A percentile compares a stretch with the other conserved stretches of the same genome.
Evolutionary conservation across 2,797 vertebrate species (phyloP).

Genomic region (Calcarius lapponicus): DNA sequence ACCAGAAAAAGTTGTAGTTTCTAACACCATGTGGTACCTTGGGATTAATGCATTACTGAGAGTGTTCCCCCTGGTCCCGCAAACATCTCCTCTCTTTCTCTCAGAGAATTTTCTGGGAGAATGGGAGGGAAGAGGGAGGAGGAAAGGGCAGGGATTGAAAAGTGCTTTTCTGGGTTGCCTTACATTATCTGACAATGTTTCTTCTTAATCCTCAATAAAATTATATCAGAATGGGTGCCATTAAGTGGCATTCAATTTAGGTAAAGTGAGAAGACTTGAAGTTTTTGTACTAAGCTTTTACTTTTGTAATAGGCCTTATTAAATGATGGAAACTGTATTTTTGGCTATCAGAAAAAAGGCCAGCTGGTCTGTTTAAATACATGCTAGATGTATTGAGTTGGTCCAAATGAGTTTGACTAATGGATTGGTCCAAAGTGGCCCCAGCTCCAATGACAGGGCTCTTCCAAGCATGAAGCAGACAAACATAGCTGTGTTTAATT

Average conservation of each 20-base stretch:
- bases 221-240: constrained; percentile 8
- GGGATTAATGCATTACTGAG: constrained; percentile 26
- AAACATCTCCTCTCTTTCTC: constrained; percentile 48
- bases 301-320: constrained; percentile 13
- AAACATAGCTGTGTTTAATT: not conserved
- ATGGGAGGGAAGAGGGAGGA: not conserved
- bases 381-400: constrained; percentile 9
- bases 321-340: constrained; percentile 59
- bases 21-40: constrained; percentile 35
- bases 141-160: constrained; percentile 56
- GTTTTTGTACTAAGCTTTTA: constrained; percentile 30
- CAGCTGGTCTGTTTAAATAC: constrained; percentile 49
- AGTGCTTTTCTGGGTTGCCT: constrained; percentile 60
- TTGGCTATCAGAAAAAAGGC: constrained; percentile 59
- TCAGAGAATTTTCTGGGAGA: constrained; percentile 48
- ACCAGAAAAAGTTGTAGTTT: constrained; percentile 26
- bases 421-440: not conserved
- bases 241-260: constrained; percentile 57
- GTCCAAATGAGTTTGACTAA: not conserved
- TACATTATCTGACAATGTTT: constrained; percentile 65
- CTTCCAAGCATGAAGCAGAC: not conserved
- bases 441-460: not conserved
- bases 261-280: constrained; percentile 64
- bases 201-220: constrained; percentile 42
- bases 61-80: constrained; percentile 9